phyloP scores from a whole-genome alignment of 1,140 invertebrate species.

The Microplitis mediator region DNA sequence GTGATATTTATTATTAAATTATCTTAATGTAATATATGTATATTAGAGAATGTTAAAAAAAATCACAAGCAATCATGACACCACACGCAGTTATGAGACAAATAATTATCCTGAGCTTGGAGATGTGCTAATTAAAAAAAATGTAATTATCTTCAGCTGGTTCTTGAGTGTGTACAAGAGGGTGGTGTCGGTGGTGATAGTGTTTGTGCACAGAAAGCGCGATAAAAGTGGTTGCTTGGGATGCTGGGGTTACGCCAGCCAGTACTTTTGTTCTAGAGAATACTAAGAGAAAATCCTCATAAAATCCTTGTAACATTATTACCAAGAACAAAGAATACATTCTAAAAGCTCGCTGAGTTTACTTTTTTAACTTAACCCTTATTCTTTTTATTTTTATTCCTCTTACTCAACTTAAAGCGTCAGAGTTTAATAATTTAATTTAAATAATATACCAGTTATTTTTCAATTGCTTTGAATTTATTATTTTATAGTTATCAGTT shows the following conservation, averaged over 20 bases:
- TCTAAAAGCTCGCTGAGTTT: background rate
- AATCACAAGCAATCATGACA: constrained; percentile 2
- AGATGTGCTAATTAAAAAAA: constrained; percentile 25
- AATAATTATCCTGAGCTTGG: constrained; percentile 13
- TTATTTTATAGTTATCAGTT: too few relatives aligned
- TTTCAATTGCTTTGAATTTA: too few relatives aligned
- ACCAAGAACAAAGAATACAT: background rate
- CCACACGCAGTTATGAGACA: constrained; percentile 7
- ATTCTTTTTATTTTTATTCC: background rate
- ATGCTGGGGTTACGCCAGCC: background rate
- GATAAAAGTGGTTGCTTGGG: background rate
- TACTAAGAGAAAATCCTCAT: constrained; percentile 1
- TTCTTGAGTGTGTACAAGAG: background rate
- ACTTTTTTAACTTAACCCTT: background rate
- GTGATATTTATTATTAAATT: too few relatives aligned
- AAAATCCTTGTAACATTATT: constrained; percentile 15
- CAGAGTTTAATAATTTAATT: too few relatives aligned
- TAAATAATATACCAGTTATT: too few relatives aligned
- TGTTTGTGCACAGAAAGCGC: background rate
- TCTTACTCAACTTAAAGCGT: background rate
- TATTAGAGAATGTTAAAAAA: background rate
- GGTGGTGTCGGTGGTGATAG: background rate
- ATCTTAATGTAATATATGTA: background rate
- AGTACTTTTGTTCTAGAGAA: background rate
- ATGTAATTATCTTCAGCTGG: constrained; percentile 20